phyloP scores from a whole-genome alignment of 1,140 invertebrate species.

The Watersipora subatra region DNA sequence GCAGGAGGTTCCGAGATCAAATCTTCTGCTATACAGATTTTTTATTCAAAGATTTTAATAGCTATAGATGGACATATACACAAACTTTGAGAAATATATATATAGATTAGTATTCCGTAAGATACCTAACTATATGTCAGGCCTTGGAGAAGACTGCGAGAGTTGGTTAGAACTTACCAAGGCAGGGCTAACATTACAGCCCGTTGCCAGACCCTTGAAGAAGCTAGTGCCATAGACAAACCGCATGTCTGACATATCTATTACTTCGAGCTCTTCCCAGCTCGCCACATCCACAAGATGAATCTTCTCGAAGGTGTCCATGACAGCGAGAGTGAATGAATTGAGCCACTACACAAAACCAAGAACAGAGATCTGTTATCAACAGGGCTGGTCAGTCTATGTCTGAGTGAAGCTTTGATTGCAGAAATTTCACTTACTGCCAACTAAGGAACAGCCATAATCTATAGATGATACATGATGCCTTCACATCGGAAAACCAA shows the following conservation, averaged over 20 bases:
- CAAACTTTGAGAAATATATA: no score
- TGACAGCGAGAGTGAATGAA: constrained; percentile 62
- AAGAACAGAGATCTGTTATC: not conserved
- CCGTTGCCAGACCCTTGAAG: constrained; percentile 69
- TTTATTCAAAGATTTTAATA: no score
- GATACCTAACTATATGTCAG: no score
- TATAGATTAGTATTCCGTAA: no score
- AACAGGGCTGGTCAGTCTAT: constrained; percentile 47
- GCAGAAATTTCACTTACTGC: not conserved
- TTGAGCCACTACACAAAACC: constrained; percentile 58
- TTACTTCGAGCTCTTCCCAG: constrained; percentile 53
- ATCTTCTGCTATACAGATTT: no score
- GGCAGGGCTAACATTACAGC: constrained; percentile 61
- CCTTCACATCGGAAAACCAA: no score
- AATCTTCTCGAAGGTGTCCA: constrained; percentile 72
- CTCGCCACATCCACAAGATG: constrained; percentile 76
- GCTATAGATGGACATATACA: no score
- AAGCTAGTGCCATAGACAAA: constrained; percentile 77
- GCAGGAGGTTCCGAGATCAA: no score
- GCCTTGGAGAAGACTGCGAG: no score
- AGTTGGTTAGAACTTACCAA: no score
- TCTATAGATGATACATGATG: no score
- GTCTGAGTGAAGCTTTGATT: not conserved
- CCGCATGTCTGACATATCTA: constrained; percentile 54
- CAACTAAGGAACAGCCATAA: constrained; percentile 2